These are phyloP conservation scores for Scaptomyza flava DNA, from an alignment of 2,888 invertebrate species.

Conservation along the genomic window DNA sequence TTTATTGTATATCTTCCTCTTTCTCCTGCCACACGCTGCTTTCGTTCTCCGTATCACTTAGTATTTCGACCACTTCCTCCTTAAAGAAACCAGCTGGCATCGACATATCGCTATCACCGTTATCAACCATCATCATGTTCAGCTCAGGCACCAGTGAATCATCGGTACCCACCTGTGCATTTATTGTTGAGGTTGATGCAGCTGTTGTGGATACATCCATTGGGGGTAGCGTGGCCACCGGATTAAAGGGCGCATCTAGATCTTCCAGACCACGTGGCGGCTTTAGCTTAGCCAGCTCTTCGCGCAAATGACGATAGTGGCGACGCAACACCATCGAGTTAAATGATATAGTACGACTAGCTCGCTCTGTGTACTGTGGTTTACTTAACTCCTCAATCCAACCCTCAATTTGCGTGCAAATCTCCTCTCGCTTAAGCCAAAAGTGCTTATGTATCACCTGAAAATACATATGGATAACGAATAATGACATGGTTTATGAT, in stretches of 20 bases:
- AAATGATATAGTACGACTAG: slow-evolving; percentile 90
- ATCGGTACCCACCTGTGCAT: slow-evolving; percentile 51
- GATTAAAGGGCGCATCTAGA: slow-evolving; percentile 87
- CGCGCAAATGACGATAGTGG: slow-evolving; percentile 92
- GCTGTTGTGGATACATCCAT: slow-evolving; percentile 73
- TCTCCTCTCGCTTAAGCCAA: slow-evolving; percentile 96
- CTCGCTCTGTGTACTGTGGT: slow-evolving; percentile 90
- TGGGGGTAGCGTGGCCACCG: slow-evolving; percentile 79
- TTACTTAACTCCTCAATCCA: slow-evolving; percentile 96
- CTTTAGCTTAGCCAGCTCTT: slow-evolving; percentile 93
- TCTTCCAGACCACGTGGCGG: slow-evolving; percentile 91
- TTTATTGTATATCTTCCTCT: slow-evolving; percentile 64
- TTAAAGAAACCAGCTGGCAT: slow-evolving; percentile 56
- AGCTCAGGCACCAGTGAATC: slow-evolving; percentile 60
- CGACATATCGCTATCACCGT: slow-evolving; percentile 51
- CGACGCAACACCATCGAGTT: slow-evolving; percentile 91
- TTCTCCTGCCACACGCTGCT: slow-evolving; percentile 73
- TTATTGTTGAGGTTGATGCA: slow-evolving; percentile 40
- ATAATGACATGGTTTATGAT: no score
- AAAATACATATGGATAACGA: background rate
- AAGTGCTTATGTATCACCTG: slow-evolving; percentile 96
- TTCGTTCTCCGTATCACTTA: slow-evolving; percentile 71
- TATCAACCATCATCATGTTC: slow-evolving; percentile 59
- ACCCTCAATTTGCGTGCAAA: slow-evolving; percentile 93
- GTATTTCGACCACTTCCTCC: slow-evolving; percentile 64